Conservation (phyloP, 2,113 vertebrate species). For the Trogon melanurus region DNA sequence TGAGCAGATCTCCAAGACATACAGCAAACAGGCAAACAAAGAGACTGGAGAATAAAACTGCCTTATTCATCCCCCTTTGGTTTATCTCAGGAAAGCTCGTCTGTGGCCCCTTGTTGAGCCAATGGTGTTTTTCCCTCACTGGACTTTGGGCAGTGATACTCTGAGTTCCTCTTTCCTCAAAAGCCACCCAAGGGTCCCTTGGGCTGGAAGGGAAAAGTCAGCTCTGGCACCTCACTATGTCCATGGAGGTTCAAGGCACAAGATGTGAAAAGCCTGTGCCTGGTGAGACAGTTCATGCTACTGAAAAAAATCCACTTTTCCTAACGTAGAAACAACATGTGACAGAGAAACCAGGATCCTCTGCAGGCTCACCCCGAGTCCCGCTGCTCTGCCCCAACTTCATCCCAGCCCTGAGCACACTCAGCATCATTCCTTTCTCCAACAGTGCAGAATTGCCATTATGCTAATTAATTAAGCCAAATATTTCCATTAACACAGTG, state of each 20-base stretch:
- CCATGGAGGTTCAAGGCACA: background rate
- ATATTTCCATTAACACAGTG: conserved; percentile 34
- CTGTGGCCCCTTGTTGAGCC: background rate
- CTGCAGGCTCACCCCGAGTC: background rate
- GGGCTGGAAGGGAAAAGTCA: background rate
- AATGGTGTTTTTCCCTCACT: background rate
- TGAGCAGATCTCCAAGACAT: background rate
- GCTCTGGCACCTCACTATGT: background rate
- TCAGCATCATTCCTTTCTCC: background rate
- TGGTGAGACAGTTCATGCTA: background rate
- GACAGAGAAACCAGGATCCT: background rate
- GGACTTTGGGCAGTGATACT: background rate
- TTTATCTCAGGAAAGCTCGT: background rate
- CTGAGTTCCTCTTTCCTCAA: background rate
- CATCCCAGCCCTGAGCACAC: background rate
- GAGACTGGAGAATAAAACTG: background rate
- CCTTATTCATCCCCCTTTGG: background rate
- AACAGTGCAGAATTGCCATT: conserved; percentile 29
- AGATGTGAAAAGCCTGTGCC: background rate
- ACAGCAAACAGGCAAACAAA: background rate
- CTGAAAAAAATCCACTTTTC: background rate
- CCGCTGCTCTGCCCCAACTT: background rate
- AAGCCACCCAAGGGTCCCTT: background rate
- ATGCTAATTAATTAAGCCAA: conserved; percentile 48
- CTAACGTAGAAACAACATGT: background rate